Percentiles rank a stretch among this genome's conserved stretches.
These are phyloP conservation scores for Decapterus maruadsi DNA, from an alignment of 2,797 vertebrate species.

Conservation along the genomic window DNA sequence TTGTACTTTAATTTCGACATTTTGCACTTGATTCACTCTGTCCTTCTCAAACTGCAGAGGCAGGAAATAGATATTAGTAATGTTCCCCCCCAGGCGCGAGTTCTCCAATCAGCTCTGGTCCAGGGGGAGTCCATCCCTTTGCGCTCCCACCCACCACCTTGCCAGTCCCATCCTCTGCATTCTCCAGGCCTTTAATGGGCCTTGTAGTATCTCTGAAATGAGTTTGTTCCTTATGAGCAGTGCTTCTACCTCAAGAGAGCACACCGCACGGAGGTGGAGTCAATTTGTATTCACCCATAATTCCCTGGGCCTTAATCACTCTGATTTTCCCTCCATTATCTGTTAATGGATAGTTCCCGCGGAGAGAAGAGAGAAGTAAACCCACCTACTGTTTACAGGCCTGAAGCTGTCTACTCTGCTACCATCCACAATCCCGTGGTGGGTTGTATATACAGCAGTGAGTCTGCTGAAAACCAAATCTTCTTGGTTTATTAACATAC, in stretches of 20 bases:
- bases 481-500: conserved; percentile 73
- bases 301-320: conserved; percentile 94
- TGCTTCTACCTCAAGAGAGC: conserved; percentile 81
- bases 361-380: conserved; percentile 87
- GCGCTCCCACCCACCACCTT: conserved; percentile 78
- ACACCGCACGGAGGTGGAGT: conserved; percentile 87
- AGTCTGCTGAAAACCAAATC: conserved; percentile 68
- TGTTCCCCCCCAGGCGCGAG: conserved; percentile 73
- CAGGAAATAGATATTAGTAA: conserved; percentile 80
- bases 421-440: conserved; percentile 75
- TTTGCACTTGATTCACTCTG: conserved; percentile 74
- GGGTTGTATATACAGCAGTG: conserved; percentile 70
- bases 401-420: conserved; percentile 81
- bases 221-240: conserved; percentile 82
- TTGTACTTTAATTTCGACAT: conserved; percentile 72
- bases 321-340: conserved; percentile 94
- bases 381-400: conserved; percentile 89
- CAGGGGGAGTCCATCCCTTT: conserved; percentile 82
- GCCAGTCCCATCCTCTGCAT: conserved; percentile 70
- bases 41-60: conserved; percentile 70
- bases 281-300: conserved; percentile 95
- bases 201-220: conserved; percentile 80
- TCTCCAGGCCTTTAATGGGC: conserved; percentile 79
- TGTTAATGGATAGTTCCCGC: conserved; percentile 98
- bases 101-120: conserved; percentile 84